phyloP scores from a whole-genome alignment of 2,888 invertebrate species.

The Dicyrtoma fusca region DNA sequence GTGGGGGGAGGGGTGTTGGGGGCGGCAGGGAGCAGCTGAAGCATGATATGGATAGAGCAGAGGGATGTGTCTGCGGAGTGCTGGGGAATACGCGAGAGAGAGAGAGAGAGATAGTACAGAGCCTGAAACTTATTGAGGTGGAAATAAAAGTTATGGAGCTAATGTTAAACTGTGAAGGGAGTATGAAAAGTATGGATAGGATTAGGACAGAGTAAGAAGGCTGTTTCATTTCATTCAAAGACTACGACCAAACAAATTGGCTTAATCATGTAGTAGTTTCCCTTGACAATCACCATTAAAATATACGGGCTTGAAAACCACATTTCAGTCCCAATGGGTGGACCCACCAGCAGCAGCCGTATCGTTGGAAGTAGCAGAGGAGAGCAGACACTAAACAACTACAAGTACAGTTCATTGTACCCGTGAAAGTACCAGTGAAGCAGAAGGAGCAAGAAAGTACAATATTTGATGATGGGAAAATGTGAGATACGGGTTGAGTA shows the following conservation, averaged over 20 bases:
- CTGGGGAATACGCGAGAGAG: background rate
- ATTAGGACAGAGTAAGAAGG: background rate
- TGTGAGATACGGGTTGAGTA: too few species aligned
- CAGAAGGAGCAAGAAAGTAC: background rate
- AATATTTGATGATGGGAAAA: constrained; percentile 7
- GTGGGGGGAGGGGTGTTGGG: background rate
- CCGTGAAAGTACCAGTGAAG: too few species aligned
- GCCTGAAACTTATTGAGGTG: constrained; percentile 27
- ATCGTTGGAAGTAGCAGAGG: background rate
- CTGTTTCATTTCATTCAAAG: background rate
- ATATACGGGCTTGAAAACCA: constrained; percentile 41
- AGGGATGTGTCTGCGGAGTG: background rate
- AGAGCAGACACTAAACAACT: background rate
- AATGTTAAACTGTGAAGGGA: constrained; percentile 10
- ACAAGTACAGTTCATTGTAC: too few species aligned
- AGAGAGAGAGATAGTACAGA: background rate
- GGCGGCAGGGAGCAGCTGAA: too few species aligned
- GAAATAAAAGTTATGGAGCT: constrained; percentile 18
- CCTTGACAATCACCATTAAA: constrained; percentile 42
- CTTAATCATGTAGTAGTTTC: constrained; percentile 43
- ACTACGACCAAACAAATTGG: constrained; percentile 42
- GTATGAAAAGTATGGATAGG: constrained; percentile 14
- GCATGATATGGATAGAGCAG: background rate
- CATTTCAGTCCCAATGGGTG: constrained; percentile 20
- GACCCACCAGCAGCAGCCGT: background rate